Conservation (phyloP, 1,140 invertebrate species). For the Coptotermes formosanus region DNA sequence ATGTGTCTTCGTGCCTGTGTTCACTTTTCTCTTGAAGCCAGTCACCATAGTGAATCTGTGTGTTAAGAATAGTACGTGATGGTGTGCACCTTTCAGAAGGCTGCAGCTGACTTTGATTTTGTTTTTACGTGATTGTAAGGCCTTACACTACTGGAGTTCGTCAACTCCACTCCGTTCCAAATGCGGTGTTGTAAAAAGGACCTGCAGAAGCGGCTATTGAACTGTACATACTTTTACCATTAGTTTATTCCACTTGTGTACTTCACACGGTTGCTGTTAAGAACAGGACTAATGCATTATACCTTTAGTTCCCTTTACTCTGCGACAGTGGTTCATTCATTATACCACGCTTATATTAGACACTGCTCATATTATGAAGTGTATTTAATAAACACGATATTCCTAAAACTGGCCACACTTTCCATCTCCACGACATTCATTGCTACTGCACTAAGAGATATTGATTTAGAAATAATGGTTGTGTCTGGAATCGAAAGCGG, state of each 20-base stretch:
- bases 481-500: no score
- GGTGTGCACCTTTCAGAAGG: not conserved
- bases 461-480: no score
- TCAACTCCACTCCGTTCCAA: not conserved
- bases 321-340: no score
- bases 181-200: not conserved
- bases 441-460: no score
- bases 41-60: not conserved
- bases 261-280: no score
- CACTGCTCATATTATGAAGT: no score
- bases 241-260: not conserved
- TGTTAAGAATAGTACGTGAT: not conserved
- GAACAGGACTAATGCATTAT: no score
- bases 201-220: not conserved
- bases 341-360: no score
- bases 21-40: not conserved
- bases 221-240: not conserved
- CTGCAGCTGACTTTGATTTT: conserved; percentile 11
- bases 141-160: not conserved
- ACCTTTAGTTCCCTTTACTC: no score
- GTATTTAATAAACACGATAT: no score
- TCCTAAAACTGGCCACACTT: no score
- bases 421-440: no score
- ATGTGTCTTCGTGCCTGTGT: not conserved
- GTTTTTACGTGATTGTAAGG: not conserved